phyloP scores from a whole-genome alignment of 1,140 invertebrate genomes.

The Metaphire vulgaris region DNA sequence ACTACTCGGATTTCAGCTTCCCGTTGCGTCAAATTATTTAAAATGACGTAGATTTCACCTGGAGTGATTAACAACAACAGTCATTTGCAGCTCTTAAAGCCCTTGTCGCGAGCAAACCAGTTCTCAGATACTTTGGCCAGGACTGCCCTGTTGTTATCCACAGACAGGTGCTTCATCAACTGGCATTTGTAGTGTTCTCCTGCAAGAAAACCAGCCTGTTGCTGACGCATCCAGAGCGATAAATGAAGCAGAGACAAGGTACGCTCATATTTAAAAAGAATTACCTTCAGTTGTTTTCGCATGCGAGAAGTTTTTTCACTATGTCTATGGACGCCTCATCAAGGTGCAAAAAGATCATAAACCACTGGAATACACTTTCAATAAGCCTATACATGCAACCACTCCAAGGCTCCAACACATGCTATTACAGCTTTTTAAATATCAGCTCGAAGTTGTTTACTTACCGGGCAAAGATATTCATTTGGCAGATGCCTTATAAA shows the following conservation, averaged over 20 bases:
- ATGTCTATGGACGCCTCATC: conserved; percentile 44
- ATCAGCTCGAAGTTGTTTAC: too few species aligned
- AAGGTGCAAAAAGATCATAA: conserved; percentile 34
- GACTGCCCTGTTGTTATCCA: too few species aligned
- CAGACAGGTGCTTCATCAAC: too few species aligned
- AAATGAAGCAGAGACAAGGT: conserved; percentile 48
- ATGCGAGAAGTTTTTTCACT: conserved; percentile 47
- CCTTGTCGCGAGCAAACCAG: conserved; percentile 25
- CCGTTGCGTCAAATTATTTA: conserved; percentile 15
- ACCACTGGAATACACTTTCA: conserved; percentile 49
- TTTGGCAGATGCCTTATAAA: too few species aligned
- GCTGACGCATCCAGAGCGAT: conserved; percentile 51
- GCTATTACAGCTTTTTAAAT: too few species aligned
- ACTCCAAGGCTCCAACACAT: too few species aligned
- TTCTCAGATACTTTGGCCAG: conserved; percentile 36
- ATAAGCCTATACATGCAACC: too few species aligned
- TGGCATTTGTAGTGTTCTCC: conserved; percentile 48
- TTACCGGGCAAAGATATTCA: conserved; percentile 47
- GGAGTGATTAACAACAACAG: conserved; percentile 10
- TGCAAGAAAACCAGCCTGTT: conserved; percentile 51
- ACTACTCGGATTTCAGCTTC: conserved; percentile 15
- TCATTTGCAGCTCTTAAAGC: too few species aligned
- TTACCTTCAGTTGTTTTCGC: conserved; percentile 53
- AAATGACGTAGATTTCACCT: conserved; percentile 15
- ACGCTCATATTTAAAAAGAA: conserved; percentile 55